These are phyloP conservation scores for Ophion ventricosus DNA, from an alignment of 2,888 invertebrate genomes.

Conservation along the genomic window DNA sequence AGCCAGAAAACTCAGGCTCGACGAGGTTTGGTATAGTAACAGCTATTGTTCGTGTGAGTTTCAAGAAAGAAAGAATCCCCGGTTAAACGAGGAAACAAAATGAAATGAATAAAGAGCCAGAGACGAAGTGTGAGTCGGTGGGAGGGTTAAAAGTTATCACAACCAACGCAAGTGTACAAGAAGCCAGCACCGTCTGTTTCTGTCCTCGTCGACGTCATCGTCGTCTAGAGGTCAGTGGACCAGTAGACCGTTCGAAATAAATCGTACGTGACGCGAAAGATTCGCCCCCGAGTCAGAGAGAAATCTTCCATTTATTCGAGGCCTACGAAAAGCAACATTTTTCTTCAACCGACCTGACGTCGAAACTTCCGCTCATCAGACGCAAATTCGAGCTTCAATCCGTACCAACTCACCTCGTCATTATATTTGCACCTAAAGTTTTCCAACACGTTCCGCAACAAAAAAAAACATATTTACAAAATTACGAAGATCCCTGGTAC, in stretches of 20 bases:
- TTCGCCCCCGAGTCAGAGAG: not conserved
- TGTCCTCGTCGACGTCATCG: conserved; percentile 3
- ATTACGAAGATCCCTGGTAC: not conserved
- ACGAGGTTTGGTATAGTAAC: conserved; percentile 3
- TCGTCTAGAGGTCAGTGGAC: conserved; percentile 3
- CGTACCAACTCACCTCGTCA: not conserved
- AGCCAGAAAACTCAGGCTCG: conserved; percentile 24
- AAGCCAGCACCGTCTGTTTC: not conserved
- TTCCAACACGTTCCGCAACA: not conserved
- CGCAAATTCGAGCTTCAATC: not conserved
- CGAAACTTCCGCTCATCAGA: not conserved
- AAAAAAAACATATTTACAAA: not conserved
- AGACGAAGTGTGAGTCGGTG: not conserved
- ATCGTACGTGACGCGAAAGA: not conserved
- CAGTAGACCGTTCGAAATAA: conserved; percentile 12
- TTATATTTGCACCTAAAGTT: not conserved
- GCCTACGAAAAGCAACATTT: not conserved
- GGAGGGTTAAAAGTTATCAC: not conserved
- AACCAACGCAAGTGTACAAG: not conserved
- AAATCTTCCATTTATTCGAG: not conserved
- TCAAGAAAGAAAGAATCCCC: conserved; percentile 7
- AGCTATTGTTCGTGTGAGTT: conserved; percentile 30
- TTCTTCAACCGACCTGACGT: not conserved
- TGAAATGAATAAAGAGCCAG: not conserved
- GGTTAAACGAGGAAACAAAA: not conserved